phyloP scores from a whole-genome alignment of 2,888 invertebrate species.

The Noctua fimbriata region DNA sequence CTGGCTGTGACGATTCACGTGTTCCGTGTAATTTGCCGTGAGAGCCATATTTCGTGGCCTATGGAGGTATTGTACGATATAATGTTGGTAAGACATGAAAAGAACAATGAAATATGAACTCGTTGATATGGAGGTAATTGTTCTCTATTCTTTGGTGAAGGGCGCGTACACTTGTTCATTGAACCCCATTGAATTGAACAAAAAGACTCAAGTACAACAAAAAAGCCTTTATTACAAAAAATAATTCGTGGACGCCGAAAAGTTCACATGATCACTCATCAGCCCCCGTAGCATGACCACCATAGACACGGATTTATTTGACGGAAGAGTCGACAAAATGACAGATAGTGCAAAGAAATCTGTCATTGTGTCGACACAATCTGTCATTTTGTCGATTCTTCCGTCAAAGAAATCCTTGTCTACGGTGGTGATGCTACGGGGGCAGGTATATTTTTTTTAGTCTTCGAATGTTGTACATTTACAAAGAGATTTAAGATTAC shows the following conservation, averaged over 20 bases:
- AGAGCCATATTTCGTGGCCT: slow-evolving; percentile 63
- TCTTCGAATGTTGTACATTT: too few relatives aligned
- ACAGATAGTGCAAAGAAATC: too few relatives aligned
- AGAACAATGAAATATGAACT: slow-evolving; percentile 29
- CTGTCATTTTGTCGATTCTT: too few relatives aligned
- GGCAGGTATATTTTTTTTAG: too few relatives aligned
- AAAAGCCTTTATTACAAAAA: neutral
- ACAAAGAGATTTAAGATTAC: too few relatives aligned
- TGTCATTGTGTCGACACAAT: too few relatives aligned
- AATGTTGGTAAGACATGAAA: slow-evolving; percentile 34
- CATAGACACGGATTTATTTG: too few relatives aligned
- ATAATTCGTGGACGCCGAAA: neutral
- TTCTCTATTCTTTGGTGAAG: slow-evolving; percentile 10
- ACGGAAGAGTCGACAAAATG: too few relatives aligned
- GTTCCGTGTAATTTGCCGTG: slow-evolving; percentile 70
- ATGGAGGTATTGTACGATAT: slow-evolving; percentile 37
- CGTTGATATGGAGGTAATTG: slow-evolving; percentile 23
- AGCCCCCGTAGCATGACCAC: too few relatives aligned
- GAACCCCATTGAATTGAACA: neutral
- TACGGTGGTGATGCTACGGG: too few relatives aligned
- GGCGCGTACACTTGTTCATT: neutral
- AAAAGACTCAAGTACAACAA: neutral
- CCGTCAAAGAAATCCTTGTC: too few relatives aligned
- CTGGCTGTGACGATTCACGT: slow-evolving; percentile 70
- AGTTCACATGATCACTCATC: neutral